Evolutionary conservation across 2,797 vertebrate genomes (phyloP), one percentile per base, ranked within the genome.

Genomic region (Steatocranus sp.): DNA sequence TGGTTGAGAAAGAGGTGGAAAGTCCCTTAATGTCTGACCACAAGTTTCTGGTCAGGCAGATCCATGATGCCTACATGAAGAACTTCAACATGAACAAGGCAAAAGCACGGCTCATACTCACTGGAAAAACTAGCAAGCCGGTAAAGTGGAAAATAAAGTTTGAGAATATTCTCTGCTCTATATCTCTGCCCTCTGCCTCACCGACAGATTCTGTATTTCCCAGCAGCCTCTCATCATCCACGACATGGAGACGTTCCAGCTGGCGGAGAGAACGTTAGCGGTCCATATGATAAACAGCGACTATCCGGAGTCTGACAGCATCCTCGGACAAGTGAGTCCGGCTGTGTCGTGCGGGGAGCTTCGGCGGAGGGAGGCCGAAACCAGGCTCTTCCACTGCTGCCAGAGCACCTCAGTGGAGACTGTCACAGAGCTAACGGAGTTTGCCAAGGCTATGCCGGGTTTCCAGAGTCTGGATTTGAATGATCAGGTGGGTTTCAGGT

Each of bases 31-130:
- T 94, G 49, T 95, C 96, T 2, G 97, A 98, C 92, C 96, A 98
- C 81, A 97, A 95, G 90, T 96, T 95, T 20, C 97, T 99, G 58
- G 96, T 97, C 81, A 96, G 93, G 91, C 95, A 97, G 87, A 98
- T 99, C 90, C 96, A 98, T 8, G 96, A 98, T 56, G 98, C 98
- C 81, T 99, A 99, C 95, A 91, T 98, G 95, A 98, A 97, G 95
- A 97, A 97, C 94, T 99, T 99, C 93, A 97, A 95, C 89, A 98
- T 99, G 98, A 99, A 97, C 96, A 99, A 99, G 91, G 96, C 97
- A 36, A 99, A 98, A 94, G 98, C 98, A 23, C 95, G 97, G 18
- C 96, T 97, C 86, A 98, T 99, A 86, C 97, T 99, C 36, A 97
- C 97, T 0, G 98, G 98, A 49, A 99, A 98, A 92, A 96, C 96